Evolutionary conservation across 2,888 invertebrate genomes (phyloP), one percentile per base, ranked within the genome.

Genomic region (Agapetus fuscipes): DNA sequence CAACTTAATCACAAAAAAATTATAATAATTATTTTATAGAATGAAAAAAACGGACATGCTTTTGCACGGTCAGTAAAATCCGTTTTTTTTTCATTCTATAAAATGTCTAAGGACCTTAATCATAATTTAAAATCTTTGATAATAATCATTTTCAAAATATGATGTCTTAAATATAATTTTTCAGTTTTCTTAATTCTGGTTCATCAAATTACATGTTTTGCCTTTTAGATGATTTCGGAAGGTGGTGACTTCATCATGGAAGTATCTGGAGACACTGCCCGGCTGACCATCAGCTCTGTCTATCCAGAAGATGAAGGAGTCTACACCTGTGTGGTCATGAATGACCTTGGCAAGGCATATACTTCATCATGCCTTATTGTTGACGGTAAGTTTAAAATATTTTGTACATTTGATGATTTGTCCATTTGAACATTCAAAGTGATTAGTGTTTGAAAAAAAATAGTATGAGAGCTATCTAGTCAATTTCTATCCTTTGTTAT

Each of bases 291-390:
- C 53, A 73, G 72, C 10, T 79, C 83, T 41, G 79, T 89, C 26
- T 84, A 83, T 46, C 83, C 85, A 0, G 90, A 90, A 54, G 91
- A 93, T 55, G 89, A 91, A 59, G 93, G 91, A 38, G 85, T 86
- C 51, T 93, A 90, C 60, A 78, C 80, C 0, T 91, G 91, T 54
- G 78, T 86, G 29, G 90, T 85, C 1, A 77, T 76, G 55, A 93
- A 91, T 58, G 78, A 79, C 48, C 74, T 89, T 37, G 95, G 95
- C 33, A 81, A 80, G 58, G 80, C 79, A 17, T 76, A 76, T 45
- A 86, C 88, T 7, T 82, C 82, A 14, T 86, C 87, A n/a, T 85
- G 85, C 54, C 74, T 90, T 10, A 76, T 87, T 30, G 87, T 90
- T 10, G 85, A 88, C 57, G 78, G 84, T 84, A 60, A 75, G 71